A percentile compares a stretch with the other conserved stretches of the same genome.
phyloP scores from a whole-genome alignment of 2,888 invertebrate genomes.

The Achlya flavicornis region DNA sequence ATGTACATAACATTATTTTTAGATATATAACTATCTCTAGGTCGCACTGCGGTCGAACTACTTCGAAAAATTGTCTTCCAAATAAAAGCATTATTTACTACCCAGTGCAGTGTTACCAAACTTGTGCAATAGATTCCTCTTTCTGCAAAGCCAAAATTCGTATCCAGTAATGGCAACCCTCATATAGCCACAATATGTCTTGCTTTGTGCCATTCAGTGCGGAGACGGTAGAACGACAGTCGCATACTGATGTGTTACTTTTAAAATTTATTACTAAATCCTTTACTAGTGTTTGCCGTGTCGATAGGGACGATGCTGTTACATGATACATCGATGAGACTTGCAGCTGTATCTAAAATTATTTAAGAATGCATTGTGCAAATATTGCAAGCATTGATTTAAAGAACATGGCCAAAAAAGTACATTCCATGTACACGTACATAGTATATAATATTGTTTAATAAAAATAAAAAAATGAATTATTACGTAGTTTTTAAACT shows the following conservation, averaged over 20 bases:
- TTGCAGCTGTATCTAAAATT: no score
- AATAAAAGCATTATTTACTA: constrained; percentile 8
- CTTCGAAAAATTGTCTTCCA: not conserved
- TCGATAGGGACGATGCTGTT: constrained; percentile 9
- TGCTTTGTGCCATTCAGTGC: constrained; percentile 74
- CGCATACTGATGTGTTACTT: constrained; percentile 80
- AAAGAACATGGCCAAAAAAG: no score
- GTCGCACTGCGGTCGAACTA: no score
- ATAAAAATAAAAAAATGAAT: no score
- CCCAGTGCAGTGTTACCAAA: constrained; percentile 2
- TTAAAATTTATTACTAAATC: constrained; percentile 76
- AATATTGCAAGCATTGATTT: no score
- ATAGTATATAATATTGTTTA: no score
- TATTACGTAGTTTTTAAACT: no score
- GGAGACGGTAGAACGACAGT: constrained; percentile 64
- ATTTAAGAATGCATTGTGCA: no score
- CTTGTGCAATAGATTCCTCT: constrained; percentile 14
- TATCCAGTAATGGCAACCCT: constrained; percentile 47
- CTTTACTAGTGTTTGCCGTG: constrained; percentile 41
- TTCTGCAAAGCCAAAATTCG: constrained; percentile 36
- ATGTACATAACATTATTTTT: no score
- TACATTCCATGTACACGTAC: no score
- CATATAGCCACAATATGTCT: constrained; percentile 72
- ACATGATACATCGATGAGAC: not conserved
- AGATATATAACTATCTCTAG: no score